Evolutionary conservation across 2,113 vertebrate genomes (phyloP).

Genomic region (Proterorhinus semilunaris): DNA sequence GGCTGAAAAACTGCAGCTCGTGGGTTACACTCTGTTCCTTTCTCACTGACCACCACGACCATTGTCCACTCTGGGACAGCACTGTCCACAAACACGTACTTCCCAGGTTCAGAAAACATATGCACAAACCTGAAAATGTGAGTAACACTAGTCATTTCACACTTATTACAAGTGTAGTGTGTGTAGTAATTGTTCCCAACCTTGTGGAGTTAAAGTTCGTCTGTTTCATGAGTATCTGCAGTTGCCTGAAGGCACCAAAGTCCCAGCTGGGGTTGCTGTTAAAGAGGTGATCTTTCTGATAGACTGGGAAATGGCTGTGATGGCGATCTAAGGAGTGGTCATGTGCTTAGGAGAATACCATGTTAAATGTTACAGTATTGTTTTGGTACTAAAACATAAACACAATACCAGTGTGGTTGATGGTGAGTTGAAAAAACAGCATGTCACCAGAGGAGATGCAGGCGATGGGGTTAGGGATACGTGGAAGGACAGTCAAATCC

Average conservation of each 20-base stretch:
- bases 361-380: no score
- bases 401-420: constrained; percentile 78
- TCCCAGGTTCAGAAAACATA: constrained; percentile 85
- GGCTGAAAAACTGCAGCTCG: constrained; percentile 78
- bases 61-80: constrained; percentile 74
- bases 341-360: constrained; percentile 2
- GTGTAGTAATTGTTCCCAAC: constrained; percentile 55
- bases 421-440: constrained; percentile 85
- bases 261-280: constrained; percentile 91
- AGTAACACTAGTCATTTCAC: background rate
- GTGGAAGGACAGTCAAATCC: constrained; percentile 47
- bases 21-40: constrained; percentile 74
- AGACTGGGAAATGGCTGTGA: constrained; percentile 88
- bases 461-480: constrained; percentile 85
- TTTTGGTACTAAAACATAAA: background rate
- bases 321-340: constrained; percentile 70
- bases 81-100: constrained; percentile 85
- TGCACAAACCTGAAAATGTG: constrained; percentile 84
- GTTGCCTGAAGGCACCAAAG: constrained; percentile 85
- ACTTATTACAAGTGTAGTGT: background rate
- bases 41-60: constrained; percentile 82
- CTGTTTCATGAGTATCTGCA: constrained; percentile 83
- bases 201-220: constrained; percentile 84
- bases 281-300: constrained; percentile 90
- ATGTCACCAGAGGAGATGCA: constrained; percentile 83